Evolutionary conservation across 2,797 vertebrate species (phyloP).

Genomic region (Picus viridis): DNA sequence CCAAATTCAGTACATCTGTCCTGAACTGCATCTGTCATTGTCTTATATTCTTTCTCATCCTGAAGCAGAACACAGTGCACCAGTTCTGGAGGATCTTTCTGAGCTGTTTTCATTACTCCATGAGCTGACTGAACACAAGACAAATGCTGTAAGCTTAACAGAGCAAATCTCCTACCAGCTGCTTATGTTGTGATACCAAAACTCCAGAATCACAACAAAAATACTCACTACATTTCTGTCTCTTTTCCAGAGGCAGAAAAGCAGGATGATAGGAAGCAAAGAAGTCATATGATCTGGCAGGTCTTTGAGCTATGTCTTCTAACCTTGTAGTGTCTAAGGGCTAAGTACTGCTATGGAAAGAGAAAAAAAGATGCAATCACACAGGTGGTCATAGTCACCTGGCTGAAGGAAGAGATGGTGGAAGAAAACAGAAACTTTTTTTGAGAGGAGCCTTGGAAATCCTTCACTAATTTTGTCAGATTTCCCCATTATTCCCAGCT

Average conservation of each 20-base stretch:
- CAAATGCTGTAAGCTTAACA: neutral
- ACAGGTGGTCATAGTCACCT: neutral
- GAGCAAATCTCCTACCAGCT: neutral
- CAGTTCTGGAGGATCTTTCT: neutral
- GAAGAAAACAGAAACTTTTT: neutral
- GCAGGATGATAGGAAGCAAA: neutral
- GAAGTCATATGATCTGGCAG: neutral
- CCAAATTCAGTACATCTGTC: neutral
- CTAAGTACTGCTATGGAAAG: neutral
- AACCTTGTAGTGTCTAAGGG: neutral
- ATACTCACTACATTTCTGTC: neutral
- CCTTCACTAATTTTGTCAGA: neutral
- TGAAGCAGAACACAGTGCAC: neutral
- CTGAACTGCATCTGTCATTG: neutral
- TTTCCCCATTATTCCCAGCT: neutral
- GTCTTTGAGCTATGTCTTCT: neutral
- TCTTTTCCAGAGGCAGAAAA: neutral
- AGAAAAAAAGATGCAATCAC: neutral
- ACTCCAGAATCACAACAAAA: neutral
- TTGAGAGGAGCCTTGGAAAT: neutral
- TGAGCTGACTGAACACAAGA: neutral
- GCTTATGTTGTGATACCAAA: neutral
- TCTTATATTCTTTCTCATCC: neutral
- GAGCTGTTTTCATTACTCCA: neutral
- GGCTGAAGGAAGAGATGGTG: neutral